Conservation (phyloP, 2,888 invertebrate species). For the Prosopocoilus inquinatus region DNA sequence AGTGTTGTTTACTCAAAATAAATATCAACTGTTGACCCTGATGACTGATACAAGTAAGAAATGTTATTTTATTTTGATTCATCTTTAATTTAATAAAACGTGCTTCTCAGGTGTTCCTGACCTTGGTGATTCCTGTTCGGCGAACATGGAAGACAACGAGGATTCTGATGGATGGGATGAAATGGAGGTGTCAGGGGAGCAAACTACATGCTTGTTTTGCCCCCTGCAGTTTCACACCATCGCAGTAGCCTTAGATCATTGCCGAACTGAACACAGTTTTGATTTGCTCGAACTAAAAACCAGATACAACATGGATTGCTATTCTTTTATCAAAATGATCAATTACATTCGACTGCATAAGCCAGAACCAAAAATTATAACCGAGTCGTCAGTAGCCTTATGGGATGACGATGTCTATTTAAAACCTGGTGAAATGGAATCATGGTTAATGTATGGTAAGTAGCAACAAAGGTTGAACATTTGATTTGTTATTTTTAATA, state of each 20-base stretch:
- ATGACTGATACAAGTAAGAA: conserved; percentile 19
- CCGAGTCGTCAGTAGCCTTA: conserved; percentile 51
- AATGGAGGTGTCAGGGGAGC: conserved; percentile 51
- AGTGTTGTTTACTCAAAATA: not conserved
- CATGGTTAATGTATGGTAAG: conserved; percentile 80
- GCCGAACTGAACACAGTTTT: conserved; percentile 64
- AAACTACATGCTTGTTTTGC: conserved; percentile 73
- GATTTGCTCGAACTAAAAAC: conserved; percentile 63
- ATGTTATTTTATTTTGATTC: not conserved
- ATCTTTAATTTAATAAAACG: not conserved
- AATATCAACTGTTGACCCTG: not conserved
- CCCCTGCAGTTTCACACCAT: conserved; percentile 58
- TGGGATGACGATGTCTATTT: conserved; percentile 80
- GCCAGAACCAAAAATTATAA: conserved; percentile 56
- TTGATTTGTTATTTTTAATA: too few relatives aligned
- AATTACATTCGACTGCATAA: conserved; percentile 73
- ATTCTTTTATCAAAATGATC: conserved; percentile 77
- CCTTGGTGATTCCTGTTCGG: conserved; percentile 16
- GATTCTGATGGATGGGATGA: conserved; percentile 58
- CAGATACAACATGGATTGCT: conserved; percentile 76
- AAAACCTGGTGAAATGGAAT: conserved; percentile 73
- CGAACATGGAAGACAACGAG: conserved; percentile 33
- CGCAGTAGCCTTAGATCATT: conserved; percentile 66
- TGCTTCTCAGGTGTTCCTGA: conserved; percentile 21
- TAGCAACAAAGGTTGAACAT: too few relatives aligned